Evolutionary conservation across 2,113 vertebrate genomes (phyloP), one percentile per base, ranked within the genome.

Genomic region (Siniperca chuatsi): DNA sequence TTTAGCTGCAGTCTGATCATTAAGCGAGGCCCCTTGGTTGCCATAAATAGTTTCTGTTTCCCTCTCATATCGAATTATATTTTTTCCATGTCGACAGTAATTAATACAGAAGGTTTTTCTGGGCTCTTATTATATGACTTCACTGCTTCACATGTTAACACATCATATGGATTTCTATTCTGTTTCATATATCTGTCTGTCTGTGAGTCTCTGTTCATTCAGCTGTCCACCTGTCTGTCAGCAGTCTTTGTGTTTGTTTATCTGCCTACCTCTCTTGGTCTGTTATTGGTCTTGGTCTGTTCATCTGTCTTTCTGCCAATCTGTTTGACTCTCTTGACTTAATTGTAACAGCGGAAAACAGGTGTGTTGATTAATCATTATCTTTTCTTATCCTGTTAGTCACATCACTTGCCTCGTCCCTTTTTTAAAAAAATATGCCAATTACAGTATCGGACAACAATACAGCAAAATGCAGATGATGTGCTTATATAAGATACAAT

Each of bases 21-120:
- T 95, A 95, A 90, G 80, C 65, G 29, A 81, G 66, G 84, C 77
- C 73, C 79, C 62, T 84, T 23, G 54, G 72, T 92, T 92, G 69
- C 93, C 91, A 94, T 94, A 94, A 95, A 95, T 95, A 94, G 92
- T 91, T 89, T 91, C 61, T 82, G 62, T 87, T 92, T 82, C 87
- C 78, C 74, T 61, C 82, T 83, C 79, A 75, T 88, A 88, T 92
- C 87, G 94, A 92, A 95, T 96, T 94, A 94, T 85, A 77, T 85
- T 91, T 93, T 85, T 92, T 91, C 67, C 78, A 68, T 89, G 80
- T 85, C 46, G 42, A 83, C 89, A 78, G 75, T 95, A 95, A 95
- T 94, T 93, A 94, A 94, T 84, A 84, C 68, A 75, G 81, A 84
- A n/a, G 29, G 62, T 81, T 92, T 91, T 84, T 88, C 84, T 84